Evolutionary conservation across 2,113 vertebrate genomes (phyloP).

Genomic region (Syrrhaptes paradoxus): DNA sequence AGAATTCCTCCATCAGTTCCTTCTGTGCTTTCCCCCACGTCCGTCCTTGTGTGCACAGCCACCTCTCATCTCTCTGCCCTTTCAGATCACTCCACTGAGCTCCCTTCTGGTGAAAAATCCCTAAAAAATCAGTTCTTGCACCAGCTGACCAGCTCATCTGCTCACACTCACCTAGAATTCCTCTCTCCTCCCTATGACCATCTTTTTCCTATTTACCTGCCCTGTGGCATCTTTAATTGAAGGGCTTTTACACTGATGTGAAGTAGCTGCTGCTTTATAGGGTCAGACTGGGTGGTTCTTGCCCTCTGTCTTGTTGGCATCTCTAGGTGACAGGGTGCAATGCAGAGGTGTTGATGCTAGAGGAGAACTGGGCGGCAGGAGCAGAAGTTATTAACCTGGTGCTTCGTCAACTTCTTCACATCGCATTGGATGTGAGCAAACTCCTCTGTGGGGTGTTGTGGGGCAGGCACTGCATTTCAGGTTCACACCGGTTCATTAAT

Average conservation of each 20-base stretch:
- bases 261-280: too few relatives aligned
- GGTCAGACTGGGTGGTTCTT: not conserved
- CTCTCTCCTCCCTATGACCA: not conserved
- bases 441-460: not conserved
- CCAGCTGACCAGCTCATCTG: not conserved
- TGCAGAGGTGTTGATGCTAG: rapidly evolving
- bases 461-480: not conserved
- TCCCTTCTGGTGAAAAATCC: not conserved
- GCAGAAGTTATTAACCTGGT: not conserved
- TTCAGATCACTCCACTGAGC: not conserved
- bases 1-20: not conserved
- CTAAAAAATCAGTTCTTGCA: not conserved
- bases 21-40: not conserved
- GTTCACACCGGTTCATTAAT: rapidly evolving
- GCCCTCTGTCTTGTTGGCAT: not conserved
- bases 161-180: not conserved
- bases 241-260: not conserved
- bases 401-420: rapidly evolving
- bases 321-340: too few relatives aligned
- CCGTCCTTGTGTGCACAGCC: not conserved
- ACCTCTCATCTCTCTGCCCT: not conserved
- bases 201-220: not conserved
- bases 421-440: not conserved
- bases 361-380: not conserved
- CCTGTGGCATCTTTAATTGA: not conserved